Conservation (phyloP, 2,797 vertebrate genomes). For the Ciconia nigra region DNA sequence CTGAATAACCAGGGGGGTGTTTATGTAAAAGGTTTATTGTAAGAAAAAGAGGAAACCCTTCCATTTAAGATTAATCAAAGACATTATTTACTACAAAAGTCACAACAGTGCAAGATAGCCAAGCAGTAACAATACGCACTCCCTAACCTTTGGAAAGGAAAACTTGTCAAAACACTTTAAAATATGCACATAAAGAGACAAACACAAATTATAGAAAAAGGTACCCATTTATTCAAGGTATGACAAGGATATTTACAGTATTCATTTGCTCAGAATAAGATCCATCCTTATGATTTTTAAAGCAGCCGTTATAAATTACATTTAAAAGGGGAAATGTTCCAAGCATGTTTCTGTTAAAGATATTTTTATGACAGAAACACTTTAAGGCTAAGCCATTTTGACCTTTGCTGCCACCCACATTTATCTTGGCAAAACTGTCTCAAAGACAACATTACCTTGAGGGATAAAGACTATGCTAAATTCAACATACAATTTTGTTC, state of each 20-base stretch:
- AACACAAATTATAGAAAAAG: constrained; percentile 71
- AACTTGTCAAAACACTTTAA: background rate
- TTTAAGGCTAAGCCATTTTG: constrained; percentile 70
- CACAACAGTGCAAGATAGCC: background rate
- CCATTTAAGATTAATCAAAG: background rate
- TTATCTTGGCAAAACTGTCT: constrained; percentile 22
- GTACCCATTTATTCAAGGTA: constrained; percentile 80
- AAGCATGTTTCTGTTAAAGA: constrained; percentile 73
- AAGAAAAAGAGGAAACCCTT: background rate
- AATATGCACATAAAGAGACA: background rate
- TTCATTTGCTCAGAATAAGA: constrained; percentile 64
- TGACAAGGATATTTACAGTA: constrained; percentile 80
- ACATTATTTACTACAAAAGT: background rate
- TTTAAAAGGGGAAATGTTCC: constrained; percentile 62
- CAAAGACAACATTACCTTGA: constrained; percentile 30
- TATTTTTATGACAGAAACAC: constrained; percentile 69
- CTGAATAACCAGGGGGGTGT: background rate
- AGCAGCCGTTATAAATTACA: constrained; percentile 73
- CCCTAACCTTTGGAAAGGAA: background rate
- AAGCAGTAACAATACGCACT: background rate
- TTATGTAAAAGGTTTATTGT: background rate
- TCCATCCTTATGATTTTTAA: constrained; percentile 54
- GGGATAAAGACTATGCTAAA: constrained; percentile 3
- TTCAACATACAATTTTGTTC: constrained; percentile 24
- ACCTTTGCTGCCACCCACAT: constrained; percentile 44